These are phyloP conservation scores for Chlorops oryzae DNA, from an alignment of 1,140 invertebrate genomes.

Conservation along the genomic window DNA sequence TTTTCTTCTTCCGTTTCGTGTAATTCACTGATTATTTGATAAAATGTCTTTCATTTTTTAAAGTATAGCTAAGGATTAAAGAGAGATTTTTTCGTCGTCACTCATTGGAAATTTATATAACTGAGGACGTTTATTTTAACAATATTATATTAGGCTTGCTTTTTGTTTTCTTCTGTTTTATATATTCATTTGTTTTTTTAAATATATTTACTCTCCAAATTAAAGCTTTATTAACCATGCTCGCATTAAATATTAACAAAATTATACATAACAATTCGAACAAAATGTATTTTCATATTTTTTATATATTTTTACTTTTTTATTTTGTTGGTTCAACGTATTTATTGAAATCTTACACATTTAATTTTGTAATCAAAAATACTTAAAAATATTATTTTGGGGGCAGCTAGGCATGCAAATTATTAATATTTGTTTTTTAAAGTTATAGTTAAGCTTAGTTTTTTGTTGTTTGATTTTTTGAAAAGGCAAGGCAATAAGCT, in stretches of 20 bases:
- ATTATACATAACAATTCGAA: too few relatives aligned
- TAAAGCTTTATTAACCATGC: slow-evolving; percentile 49
- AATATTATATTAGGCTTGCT: slow-evolving; percentile 11
- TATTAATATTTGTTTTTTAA: too few relatives aligned
- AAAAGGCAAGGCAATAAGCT: too few relatives aligned
- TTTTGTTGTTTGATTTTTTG: too few relatives aligned
- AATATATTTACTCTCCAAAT: slow-evolving; percentile 32
- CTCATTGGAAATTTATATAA: slow-evolving; percentile 15
- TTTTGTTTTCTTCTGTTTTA: slow-evolving; percentile 15
- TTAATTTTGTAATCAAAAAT: too few relatives aligned
- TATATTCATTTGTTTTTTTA: slow-evolving; percentile 13
- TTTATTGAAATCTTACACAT: too few relatives aligned
- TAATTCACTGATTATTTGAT: neutral
- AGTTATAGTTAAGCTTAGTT: too few relatives aligned
- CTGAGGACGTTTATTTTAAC: slow-evolving; percentile 11
- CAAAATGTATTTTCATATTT: too few relatives aligned
- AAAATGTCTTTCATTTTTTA: slow-evolving; percentile 1
- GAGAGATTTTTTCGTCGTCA: slow-evolving; percentile 1
- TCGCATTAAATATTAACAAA: slow-evolving; percentile 28
- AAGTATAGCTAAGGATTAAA: neutral
- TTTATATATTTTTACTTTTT: too few relatives aligned
- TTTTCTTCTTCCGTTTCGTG: slow-evolving; percentile 3
- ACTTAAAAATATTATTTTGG: too few relatives aligned
- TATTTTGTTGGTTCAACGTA: too few relatives aligned
- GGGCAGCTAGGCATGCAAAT: too few relatives aligned